phyloP scores from a whole-genome alignment of 2,888 invertebrate genomes.

The Yponomeuta malinellus region DNA sequence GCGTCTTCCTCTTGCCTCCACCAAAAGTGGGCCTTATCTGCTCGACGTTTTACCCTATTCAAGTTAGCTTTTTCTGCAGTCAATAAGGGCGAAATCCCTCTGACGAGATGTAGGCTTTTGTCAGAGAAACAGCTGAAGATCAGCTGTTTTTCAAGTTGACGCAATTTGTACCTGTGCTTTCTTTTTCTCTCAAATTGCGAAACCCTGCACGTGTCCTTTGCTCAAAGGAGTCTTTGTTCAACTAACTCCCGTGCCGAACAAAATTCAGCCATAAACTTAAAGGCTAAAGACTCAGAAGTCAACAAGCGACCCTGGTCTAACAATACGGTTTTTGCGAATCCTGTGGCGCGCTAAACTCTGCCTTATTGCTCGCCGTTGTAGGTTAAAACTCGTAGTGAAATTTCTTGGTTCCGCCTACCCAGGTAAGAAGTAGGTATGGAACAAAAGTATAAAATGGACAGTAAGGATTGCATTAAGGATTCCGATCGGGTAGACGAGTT shows the following conservation, averaged over 20 bases:
- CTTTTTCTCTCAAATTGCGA: slow-evolving; percentile 21
- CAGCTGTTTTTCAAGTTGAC: slow-evolving; percentile 35
- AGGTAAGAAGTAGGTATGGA: slow-evolving; percentile 2
- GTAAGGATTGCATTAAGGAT: not conserved
- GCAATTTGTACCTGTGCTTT: slow-evolving; percentile 17
- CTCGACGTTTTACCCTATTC: too few species aligned
- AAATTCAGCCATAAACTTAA: not conserved
- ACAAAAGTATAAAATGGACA: not conserved
- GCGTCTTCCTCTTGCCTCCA: too few species aligned
- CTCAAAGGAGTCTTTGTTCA: not conserved
- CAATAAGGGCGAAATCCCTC: not conserved
- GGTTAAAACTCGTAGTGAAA: too few species aligned
- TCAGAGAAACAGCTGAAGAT: slow-evolving; percentile 43
- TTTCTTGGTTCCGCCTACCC: not conserved
- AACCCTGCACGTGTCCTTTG: slow-evolving; percentile 31
- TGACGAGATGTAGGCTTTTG: not conserved
- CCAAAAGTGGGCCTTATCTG: too few species aligned
- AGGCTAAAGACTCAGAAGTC: not conserved
- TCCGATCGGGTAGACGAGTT: too few species aligned
- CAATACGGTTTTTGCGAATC: too few species aligned
- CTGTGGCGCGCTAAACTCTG: too few species aligned
- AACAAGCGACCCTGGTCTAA: not conserved
- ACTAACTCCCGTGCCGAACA: not conserved
- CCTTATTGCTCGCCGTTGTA: too few species aligned
- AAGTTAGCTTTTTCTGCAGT: too few species aligned